Conservation (phyloP, 2,888 invertebrate genomes). For the Emmelina monodactyla region DNA sequence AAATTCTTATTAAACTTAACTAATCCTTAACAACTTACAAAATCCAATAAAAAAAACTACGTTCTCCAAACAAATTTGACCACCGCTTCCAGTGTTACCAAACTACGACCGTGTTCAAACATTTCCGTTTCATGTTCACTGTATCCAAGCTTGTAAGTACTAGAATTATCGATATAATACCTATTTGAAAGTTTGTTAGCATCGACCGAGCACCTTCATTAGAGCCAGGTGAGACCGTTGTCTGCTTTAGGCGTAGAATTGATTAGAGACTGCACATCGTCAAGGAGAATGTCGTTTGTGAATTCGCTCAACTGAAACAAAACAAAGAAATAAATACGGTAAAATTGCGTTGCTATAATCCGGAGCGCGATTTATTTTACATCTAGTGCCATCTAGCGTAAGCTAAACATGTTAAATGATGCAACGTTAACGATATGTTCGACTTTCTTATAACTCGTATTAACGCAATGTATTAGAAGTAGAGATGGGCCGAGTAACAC, state of each 20-base stretch:
- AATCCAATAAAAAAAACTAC: no score
- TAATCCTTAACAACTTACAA: no score
- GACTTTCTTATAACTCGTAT: no score
- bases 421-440: no score
- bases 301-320: slow-evolving; percentile 80
- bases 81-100: not conserved
- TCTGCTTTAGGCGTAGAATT: slow-evolving; percentile 88
- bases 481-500: no score
- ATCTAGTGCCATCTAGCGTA: no score
- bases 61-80: not conserved
- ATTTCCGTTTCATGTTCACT: slow-evolving; percentile 42
- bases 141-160: slow-evolving; percentile 24
- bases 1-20: no score
- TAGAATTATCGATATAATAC: slow-evolving; percentile 24
- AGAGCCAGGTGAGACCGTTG: slow-evolving; percentile 88
- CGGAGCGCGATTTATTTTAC: no score
- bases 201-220: slow-evolving; percentile 25
- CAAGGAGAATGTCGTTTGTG: slow-evolving; percentile 84
- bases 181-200: slow-evolving; percentile 30
- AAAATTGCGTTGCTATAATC: no score
- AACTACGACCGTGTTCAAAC: slow-evolving; percentile 18
- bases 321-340: slow-evolving; percentile 8
- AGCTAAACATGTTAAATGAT: no score
- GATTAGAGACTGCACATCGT: slow-evolving; percentile 89
- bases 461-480: no score